A percentile compares a stretch with the other conserved stretches of the same genome.
These are phyloP conservation scores for Bufotes viridis DNA, from an alignment of 2,797 vertebrate species.

Conservation along the genomic window DNA sequence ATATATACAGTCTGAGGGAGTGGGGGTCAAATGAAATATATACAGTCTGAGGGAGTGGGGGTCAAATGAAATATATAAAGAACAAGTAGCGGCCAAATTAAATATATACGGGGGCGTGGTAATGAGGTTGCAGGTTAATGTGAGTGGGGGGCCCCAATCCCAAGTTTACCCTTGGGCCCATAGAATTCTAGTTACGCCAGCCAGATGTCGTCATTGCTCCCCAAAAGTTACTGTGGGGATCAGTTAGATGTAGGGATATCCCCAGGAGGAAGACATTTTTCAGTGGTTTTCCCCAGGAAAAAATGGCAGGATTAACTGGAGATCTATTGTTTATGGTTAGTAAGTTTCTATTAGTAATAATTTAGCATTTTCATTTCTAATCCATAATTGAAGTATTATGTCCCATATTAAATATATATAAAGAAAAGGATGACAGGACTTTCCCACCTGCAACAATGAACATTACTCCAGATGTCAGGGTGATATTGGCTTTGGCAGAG, in stretches of 20 bases:
- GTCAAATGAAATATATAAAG: no score
- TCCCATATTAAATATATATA: no score
- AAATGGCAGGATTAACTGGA: not conserved
- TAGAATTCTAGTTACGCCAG: no score
- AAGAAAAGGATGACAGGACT: not conserved
- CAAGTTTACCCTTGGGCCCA: no score
- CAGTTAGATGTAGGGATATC: not conserved
- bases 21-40: no score
- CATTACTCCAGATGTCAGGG: conserved; percentile 85
- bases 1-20: no score
- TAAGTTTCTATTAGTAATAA: not conserved
- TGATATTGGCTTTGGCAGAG: conserved; percentile 88
- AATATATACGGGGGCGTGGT: no score
- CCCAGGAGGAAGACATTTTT: not conserved
- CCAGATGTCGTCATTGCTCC: no score
- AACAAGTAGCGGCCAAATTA: no score
- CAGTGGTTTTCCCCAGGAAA: not conserved
- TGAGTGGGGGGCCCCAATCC: no score
- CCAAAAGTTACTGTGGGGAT: not conserved
- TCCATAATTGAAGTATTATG: not conserved
- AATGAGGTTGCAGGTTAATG: no score
- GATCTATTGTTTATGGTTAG: not conserved
- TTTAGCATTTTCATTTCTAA: not conserved
- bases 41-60: no score
- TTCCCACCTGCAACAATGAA: conserved; percentile 82